These are phyloP conservation scores for Pterocles gutturalis DNA, from an alignment of 2,113 vertebrate genomes.

Conservation along the genomic window DNA sequence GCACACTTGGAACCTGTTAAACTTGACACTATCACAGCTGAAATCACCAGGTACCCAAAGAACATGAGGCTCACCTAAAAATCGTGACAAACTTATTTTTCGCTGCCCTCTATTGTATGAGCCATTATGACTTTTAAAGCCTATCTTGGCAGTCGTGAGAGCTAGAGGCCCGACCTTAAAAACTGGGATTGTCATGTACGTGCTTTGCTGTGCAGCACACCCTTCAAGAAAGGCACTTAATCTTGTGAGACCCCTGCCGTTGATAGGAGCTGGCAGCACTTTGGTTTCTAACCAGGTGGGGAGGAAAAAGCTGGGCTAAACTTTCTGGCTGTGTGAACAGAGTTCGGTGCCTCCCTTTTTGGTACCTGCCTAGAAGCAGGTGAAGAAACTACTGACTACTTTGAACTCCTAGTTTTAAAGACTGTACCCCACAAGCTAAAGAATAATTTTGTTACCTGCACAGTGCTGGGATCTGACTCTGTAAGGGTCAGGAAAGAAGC, in stretches of 20 bases:
- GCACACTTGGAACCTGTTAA: not conserved
- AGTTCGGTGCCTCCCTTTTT: not conserved
- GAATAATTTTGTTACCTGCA: not conserved
- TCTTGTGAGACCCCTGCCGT: not conserved
- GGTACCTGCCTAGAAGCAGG: not conserved
- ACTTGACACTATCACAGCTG: not conserved
- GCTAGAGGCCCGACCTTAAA: not conserved
- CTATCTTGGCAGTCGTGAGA: not conserved
- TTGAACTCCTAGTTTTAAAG: not conserved
- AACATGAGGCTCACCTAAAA: not conserved
- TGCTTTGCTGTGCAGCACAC: not conserved
- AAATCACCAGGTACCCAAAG: not conserved
- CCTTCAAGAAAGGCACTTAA: not conserved
- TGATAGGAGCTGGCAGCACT: not conserved
- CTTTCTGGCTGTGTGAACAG: not conserved
- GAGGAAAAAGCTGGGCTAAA: not conserved
- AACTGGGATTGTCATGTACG: not conserved
- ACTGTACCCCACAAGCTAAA: not conserved
- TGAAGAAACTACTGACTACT: not conserved
- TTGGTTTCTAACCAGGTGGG: not conserved
- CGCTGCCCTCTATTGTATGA: not conserved
- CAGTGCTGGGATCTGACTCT: not conserved
- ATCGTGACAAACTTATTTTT: not conserved
- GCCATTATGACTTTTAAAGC: not conserved
- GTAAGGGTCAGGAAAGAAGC: not conserved